Conservation (phyloP, 2,888 invertebrate species). For the Linhomoeus sp. region DNA sequence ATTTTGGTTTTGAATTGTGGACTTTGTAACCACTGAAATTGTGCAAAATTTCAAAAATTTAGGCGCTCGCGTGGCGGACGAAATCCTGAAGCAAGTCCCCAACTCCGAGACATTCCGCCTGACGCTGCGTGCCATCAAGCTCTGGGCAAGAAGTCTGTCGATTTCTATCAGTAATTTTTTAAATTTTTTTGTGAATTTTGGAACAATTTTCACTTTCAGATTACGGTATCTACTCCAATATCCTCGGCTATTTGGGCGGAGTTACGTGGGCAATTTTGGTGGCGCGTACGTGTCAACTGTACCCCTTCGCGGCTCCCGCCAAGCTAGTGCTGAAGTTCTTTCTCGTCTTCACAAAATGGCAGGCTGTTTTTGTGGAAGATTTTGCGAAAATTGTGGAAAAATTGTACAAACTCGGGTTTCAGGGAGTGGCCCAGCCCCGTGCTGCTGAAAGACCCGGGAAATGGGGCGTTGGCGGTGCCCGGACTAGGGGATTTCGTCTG, state of each 20-base stretch:
- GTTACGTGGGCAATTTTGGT: slow-evolving; percentile 99
- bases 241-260: slow-evolving; percentile 74
- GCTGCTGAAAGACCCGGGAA: slow-evolving; percentile 58
- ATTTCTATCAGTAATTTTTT: not conserved
- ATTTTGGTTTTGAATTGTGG: too few relatives aligned
- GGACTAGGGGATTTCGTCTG: slow-evolving; percentile 43
- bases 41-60: too few relatives aligned
- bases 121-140: slow-evolving; percentile 75
- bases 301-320: slow-evolving; percentile 85
- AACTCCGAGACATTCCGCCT: slow-evolving; percentile 79
- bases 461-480: slow-evolving; percentile 44
- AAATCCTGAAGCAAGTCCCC: slow-evolving; percentile 83
- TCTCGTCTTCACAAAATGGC: slow-evolving; percentile 87
- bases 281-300: slow-evolving; percentile 88
- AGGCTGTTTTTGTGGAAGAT: slow-evolving; percentile 6
- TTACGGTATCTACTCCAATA: slow-evolving; percentile 94
- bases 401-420: slow-evolving; percentile 3
- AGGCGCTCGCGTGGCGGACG: slow-evolving; percentile 90
- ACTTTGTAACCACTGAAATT: too few relatives aligned
- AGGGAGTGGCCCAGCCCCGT: slow-evolving; percentile 94
- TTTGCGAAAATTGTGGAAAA: too few relatives aligned
- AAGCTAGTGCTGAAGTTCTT: slow-evolving; percentile 95
- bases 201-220: slow-evolving; percentile 15
- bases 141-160: slow-evolving; percentile 80
- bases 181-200: not conserved